Evolutionary conservation across 2,113 vertebrate genomes (phyloP).

Genomic region (Bubo scandiacus): DNA sequence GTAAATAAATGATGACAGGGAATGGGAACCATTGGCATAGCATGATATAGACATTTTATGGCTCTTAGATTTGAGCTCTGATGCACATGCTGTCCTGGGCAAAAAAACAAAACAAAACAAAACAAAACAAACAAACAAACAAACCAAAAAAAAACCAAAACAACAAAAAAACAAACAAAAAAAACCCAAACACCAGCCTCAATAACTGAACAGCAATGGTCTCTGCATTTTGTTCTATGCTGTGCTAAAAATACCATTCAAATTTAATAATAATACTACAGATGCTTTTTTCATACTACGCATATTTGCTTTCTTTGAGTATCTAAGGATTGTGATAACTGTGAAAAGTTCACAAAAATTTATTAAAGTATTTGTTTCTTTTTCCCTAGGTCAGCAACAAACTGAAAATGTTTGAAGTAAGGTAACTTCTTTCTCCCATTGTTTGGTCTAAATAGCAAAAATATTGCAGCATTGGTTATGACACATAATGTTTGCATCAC

Average conservation of each 20-base stretch:
- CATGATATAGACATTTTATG: not conserved
- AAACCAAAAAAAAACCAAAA: no score
- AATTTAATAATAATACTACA: not conserved
- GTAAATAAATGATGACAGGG: not conserved
- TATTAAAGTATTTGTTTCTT: not conserved
- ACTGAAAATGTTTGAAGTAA: not conserved
- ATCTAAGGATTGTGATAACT: not conserved
- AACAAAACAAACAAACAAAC: not conserved
- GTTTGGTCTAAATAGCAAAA: constrained; percentile 50
- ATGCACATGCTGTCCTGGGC: not conserved
- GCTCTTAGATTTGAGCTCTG: not conserved
- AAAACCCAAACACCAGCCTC: no score
- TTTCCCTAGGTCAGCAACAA: not conserved
- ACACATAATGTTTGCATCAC: no score
- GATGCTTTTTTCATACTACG: not conserved
- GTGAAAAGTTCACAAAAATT: not conserved
- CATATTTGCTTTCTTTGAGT: not conserved
- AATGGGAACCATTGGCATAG: not conserved
- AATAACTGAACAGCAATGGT: not conserved
- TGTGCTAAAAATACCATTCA: not conserved
- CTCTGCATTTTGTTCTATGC: not conserved
- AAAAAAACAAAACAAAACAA: not conserved
- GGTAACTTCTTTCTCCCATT: not conserved
- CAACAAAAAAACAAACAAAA: not conserved
- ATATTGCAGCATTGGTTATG: not conserved